phyloP scores from a whole-genome alignment of 2,797 vertebrate genomes.

The Halcyon smyrnensis region DNA sequence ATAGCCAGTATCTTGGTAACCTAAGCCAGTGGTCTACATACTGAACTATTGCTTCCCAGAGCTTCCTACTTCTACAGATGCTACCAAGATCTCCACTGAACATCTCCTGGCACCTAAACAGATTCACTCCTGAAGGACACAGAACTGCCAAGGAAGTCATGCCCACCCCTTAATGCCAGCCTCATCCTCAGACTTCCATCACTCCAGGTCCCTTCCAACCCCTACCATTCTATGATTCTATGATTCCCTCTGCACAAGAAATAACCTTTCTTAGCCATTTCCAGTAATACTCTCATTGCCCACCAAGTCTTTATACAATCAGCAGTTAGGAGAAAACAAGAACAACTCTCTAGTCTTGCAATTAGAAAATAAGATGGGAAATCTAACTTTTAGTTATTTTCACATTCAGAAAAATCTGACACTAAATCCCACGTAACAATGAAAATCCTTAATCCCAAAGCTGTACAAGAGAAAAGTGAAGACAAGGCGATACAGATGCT shows the following conservation, averaged over 20 bases:
- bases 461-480: not conserved
- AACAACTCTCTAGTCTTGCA: not conserved
- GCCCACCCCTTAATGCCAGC: not conserved
- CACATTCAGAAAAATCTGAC: not conserved
- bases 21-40: not conserved
- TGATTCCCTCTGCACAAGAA: not conserved
- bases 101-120: too few species aligned
- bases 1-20: not conserved
- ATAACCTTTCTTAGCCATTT: not conserved
- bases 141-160: not conserved
- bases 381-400: not conserved
- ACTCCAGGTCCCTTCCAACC: too few species aligned
- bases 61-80: not conserved
- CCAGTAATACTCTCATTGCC: not conserved
- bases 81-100: not conserved
- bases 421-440: not conserved
- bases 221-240: too few species aligned
- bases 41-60: not conserved
- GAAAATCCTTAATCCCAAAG: not conserved
- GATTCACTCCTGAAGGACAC: not conserved
- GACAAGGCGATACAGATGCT: not conserved
- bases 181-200: not conserved
- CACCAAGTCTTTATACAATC: not conserved
- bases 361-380: not conserved
- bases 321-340: not conserved